Evolutionary conservation across 2,888 invertebrate genomes (phyloP).

Genomic region (Lithosia quadra): DNA sequence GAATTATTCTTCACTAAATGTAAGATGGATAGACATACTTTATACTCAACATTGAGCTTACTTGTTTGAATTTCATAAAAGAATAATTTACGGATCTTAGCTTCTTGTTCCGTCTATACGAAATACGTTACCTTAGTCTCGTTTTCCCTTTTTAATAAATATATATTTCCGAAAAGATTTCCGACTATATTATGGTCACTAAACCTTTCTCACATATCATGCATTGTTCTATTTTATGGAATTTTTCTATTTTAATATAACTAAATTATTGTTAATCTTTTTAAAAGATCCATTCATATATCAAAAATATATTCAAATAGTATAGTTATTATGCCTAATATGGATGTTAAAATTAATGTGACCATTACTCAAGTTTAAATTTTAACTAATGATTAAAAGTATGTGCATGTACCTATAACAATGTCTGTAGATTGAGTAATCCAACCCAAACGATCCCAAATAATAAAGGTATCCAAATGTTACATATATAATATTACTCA

Average conservation of each 20-base stretch:
- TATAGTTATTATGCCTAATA: constrained; percentile 41
- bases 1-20: constrained; percentile 53
- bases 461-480: constrained; percentile 24
- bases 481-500: constrained; percentile 27
- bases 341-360: constrained; percentile 45
- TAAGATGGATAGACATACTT: constrained; percentile 53
- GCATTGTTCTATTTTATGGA: constrained; percentile 21
- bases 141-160: constrained; percentile 29
- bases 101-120: constrained; percentile 41
- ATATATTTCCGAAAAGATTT: background rate
- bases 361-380: constrained; percentile 23
- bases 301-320: constrained; percentile 32
- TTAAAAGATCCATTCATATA: constrained; percentile 42
- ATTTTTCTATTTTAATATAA: constrained; percentile 36
- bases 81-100: constrained; percentile 35
- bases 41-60: constrained; percentile 62
- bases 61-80: constrained; percentile 44
- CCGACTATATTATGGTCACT: too few relatives aligned
- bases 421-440: constrained; percentile 41
- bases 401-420: constrained; percentile 21
- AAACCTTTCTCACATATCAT: constrained; percentile 13
- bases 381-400: constrained; percentile 20
- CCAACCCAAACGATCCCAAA: constrained; percentile 16
- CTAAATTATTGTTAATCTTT: constrained; percentile 31
- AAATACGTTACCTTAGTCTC: constrained; percentile 54